Base-by-base conservation (phyloP, 1,140 invertebrate species). In the Lasioglossum baleicum region DNA sequence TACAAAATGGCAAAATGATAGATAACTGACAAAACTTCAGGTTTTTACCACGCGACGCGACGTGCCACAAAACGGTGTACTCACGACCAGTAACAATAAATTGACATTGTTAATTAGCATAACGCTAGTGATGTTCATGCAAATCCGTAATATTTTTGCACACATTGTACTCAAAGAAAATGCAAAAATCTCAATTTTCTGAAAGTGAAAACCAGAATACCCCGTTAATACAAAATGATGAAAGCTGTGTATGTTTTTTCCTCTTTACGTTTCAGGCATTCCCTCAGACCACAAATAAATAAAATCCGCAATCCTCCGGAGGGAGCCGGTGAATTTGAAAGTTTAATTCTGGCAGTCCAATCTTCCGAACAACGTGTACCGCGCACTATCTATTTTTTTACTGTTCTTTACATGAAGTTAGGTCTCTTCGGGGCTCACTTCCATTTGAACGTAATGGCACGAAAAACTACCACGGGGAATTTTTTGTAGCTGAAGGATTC, bases 401-500 rank as follows among this genome's bases (percentile, higher is more conserved):
- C 20, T 35, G 31, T 13, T 7, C 5, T 35, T 63, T 22, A 40
- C 20, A 44, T n/a, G 20, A 65, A 65, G 40, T 65, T 65, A 17
- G 64, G 31, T 63, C 31, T 35, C 61, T 63, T 40, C 61, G 61
- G 61, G 7, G 26, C 48, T 58, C 8, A 11, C 48, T 66, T 63
- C 13, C n/a, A 77, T 22, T 40, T 10, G 44, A n/a, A 61, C 61
- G 31, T 63, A 73, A 73, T 22, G 22, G 70, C 31, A 73, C 4
- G 35, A 48, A 3, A 56, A 61, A 76, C 42, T 11, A 70, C 2
- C 15, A 20, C 53, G n/a, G 11, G 56, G 26, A 51, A 72, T 72
- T 73, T 60, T 67, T 75, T 40, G 20, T 61, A 68, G 70, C 64
- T 42, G 71, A 61, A 75, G 76, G 69, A 79, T 79, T 73, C 76